These are phyloP conservation scores for Caenorhabditis sp. DNA, from an alignment of 2,888 invertebrate species.

Conservation along the genomic window DNA sequence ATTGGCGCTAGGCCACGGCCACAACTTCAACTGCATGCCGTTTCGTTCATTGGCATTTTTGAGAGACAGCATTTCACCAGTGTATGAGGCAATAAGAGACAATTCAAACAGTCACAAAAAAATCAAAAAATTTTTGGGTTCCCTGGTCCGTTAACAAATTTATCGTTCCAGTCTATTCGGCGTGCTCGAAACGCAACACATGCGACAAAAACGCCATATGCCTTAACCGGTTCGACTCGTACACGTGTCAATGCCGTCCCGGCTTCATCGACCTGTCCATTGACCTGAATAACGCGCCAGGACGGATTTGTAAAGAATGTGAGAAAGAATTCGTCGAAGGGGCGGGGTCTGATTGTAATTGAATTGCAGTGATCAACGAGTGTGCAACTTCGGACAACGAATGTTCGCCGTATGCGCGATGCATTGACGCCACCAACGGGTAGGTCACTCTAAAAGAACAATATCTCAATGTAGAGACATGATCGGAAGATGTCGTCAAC, in stretches of 20 bases:
- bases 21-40: no score
- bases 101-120: no score
- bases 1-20: no score
- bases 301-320: slow-evolving; percentile 78
- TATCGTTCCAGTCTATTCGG: slow-evolving; percentile 68
- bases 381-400: slow-evolving; percentile 76
- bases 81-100: no score
- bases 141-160: no score
- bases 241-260: slow-evolving; percentile 77
- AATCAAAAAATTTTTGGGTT: no score
- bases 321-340: no score
- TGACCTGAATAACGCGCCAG: slow-evolving; percentile 75
- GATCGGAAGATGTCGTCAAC: no score
- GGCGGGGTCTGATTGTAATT: no score
- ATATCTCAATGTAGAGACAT: no score
- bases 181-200: slow-evolving; percentile 68
- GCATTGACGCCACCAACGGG: slow-evolving; percentile 77
- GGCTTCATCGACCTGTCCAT: slow-evolving; percentile 76
- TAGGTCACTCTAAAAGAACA: slow-evolving; percentile 17
- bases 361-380: slow-evolving; percentile 78
- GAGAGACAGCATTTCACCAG: no score
- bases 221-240: slow-evolving; percentile 77
- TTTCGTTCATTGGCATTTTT: no score
- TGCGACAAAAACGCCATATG: slow-evolving; percentile 78
- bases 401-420: slow-evolving; percentile 77